Base-by-base conservation (phyloP, 2,113 vertebrate genomes). In the Ophthalmolycus amberensis region DNA sequence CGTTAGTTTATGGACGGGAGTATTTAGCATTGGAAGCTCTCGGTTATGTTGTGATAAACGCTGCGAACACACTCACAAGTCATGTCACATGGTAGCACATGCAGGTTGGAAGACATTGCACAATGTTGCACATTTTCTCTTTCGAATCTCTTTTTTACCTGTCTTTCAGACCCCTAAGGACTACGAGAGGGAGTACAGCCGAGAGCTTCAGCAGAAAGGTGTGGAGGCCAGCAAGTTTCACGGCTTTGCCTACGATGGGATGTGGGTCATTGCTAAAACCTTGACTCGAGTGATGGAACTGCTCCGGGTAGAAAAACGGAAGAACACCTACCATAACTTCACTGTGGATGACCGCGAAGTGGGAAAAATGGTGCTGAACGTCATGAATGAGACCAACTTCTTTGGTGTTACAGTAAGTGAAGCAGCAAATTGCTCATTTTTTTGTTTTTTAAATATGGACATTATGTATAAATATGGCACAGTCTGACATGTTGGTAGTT, bases 331-430 rank as follows among this genome's bases (percentile, higher is more conserved):
- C 91, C 97, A 96, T 88, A 97, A 99, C 93, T 98, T 98, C 94
- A 97, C 97, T 42, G 97, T 98, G 81, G 97, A 98, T 0, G 97
- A 99, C 89, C 96, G 96, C 44, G 97, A 97, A 44, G 97, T 99
- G 70, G 98, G 98, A 44, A 97, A 96, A 91, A 96, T 99, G 92
- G 97, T 99, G 90, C 95, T 99, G 89, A 97, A 97, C 10, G 97
- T 98, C 91, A 99, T 99, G 98, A 99, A 99, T 1, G 98, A 99
- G 91, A 99, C 98, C 80, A 99, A 98, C 94, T 99, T 99, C 94
- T 96, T 96, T n/a, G 98, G 98, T 38, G 98, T 99, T 76, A 99
- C 98, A 82, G 98, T 99, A 92, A 96, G 97, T 93, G 9, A n/a
- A 46, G 40, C 48, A 52, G 9, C 9, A 25, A 29, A 38, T 37